Base-by-base conservation (phyloP, 2,888 invertebrate genomes). In the Andricus quercusramuli region DNA sequence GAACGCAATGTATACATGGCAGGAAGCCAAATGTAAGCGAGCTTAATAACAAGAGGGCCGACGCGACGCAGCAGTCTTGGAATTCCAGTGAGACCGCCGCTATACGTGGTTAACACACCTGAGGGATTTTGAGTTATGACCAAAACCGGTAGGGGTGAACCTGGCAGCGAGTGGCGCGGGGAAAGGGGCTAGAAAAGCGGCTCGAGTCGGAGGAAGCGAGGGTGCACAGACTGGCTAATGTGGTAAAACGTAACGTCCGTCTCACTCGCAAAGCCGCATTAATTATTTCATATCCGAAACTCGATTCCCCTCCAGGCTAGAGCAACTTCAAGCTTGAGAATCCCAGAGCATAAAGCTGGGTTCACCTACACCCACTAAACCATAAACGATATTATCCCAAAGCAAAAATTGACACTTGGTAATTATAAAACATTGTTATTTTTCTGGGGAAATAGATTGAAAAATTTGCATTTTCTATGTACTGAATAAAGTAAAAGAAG, bases 51-150 rank as follows among this genome's bases (percentile, higher is more conserved):
- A 83, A 65, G 79, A 85, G 83, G 81, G 80, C 81, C 83, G n/a
- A 56, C 32, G 51, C 83, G n/a, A 56, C 32, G 51, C 64, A 17
- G 25, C 25, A 78, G 80, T 79, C 83, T 82, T 81, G 85, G 88
- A 89, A 90, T 90, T 89, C 89, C 89, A 85, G 87, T 86, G 85
- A 84, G 88, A 88, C 88, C 86, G 83, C 87, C 83, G 25, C 62
- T 82, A 86, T 86, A 88, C 87, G 88, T 87, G 89, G 88, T 89
- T 90, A 89, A 87, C 88, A 89, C 89, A 91, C 90, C 90, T 89
- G 88, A 89, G 90, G 90, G 91, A 90, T 90, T 91, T 90, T 89
- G 89, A 90, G 88, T 90, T 90, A 90, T 89, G 87, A 85, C 86
- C 88, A 87, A 89, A 90, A 88, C 85, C 85, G 79, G 84, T 59